phyloP scores from a whole-genome alignment of 1,140 invertebrate species.

The Phortica variegata region DNA sequence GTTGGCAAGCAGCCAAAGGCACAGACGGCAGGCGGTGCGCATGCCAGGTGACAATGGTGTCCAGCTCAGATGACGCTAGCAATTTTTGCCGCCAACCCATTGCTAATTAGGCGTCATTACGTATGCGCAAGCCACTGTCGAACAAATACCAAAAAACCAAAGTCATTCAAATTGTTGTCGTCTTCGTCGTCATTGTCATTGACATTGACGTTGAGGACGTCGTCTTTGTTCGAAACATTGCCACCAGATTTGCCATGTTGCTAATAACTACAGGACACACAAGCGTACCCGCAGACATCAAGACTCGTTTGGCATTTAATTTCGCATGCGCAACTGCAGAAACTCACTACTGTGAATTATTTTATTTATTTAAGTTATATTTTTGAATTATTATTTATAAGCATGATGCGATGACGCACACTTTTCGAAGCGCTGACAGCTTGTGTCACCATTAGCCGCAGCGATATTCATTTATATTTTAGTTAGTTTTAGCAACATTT shows the following conservation, averaged over 20 bases:
- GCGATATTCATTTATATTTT: too few relatives aligned
- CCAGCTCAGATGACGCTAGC: constrained; percentile 13
- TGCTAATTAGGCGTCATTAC: too few relatives aligned
- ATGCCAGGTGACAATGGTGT: constrained; percentile 53
- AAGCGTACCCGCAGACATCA: constrained; percentile 14
- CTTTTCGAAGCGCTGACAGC: too few relatives aligned
- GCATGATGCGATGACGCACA: neutral
- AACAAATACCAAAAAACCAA: neutral
- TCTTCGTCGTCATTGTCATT: neutral
- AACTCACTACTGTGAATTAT: constrained; percentile 32
- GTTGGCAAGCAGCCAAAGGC: constrained; percentile 43
- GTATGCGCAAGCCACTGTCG: too few relatives aligned
- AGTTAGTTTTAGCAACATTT: too few relatives aligned
- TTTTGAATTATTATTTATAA: neutral
- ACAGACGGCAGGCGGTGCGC: constrained; percentile 34
- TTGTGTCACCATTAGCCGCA: too few relatives aligned
- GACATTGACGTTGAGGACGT: constrained; percentile 12
- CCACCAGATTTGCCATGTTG: constrained; percentile 27
- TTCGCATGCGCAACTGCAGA: constrained; percentile 14
- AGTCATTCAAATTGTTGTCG: constrained; percentile 6
- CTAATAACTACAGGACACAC: constrained; percentile 21
- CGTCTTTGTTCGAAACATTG: constrained; percentile 27
- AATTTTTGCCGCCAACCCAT: too few relatives aligned
- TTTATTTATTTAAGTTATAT: too few relatives aligned
- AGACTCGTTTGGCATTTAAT: constrained; percentile 13